Evolutionary conservation across 2,888 invertebrate species (phyloP).

Genomic region (Protonemura montana): DNA sequence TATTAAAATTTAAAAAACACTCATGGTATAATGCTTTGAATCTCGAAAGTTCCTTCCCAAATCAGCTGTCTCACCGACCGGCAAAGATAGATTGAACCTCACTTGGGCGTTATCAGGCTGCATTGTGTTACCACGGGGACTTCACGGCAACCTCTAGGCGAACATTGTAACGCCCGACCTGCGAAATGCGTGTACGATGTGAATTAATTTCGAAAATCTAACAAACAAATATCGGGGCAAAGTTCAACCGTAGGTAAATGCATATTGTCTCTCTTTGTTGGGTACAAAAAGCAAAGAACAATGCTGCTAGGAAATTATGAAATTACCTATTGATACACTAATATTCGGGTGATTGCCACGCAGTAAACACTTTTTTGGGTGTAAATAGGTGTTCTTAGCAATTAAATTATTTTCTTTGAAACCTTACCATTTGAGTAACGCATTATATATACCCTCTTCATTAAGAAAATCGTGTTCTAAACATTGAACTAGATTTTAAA

Average conservation of each 20-base stretch:
- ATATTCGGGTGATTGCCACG: too few species aligned
- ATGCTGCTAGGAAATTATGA: not conserved
- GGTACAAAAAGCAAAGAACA: not conserved
- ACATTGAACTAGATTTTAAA: slow-evolving; percentile 1
- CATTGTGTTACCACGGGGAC: not conserved
- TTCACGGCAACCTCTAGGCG: not conserved
- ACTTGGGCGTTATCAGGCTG: slow-evolving; percentile 14
- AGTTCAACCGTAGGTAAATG: not conserved
- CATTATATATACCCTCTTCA: too few species aligned
- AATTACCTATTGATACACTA: not conserved
- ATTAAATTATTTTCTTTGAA: too few species aligned
- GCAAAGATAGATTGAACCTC: not conserved
- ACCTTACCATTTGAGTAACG: too few species aligned
- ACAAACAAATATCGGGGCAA: not conserved
- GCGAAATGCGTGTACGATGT: not conserved
- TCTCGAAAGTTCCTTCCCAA: slow-evolving; percentile 12
- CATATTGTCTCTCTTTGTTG: not conserved
- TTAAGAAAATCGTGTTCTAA: not conserved
- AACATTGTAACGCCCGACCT: not conserved
- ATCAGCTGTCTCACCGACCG: not conserved
- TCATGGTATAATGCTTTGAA: not conserved
- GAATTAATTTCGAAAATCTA: not conserved
- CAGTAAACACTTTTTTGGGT: too few species aligned
- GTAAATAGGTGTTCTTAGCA: too few species aligned
- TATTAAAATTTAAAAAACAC: slow-evolving; percentile 5